Evolutionary conservation across 2,113 vertebrate species (phyloP), one percentile per base, ranked within the genome.

Genomic region (Apistogramma diplotaenia): DNA sequence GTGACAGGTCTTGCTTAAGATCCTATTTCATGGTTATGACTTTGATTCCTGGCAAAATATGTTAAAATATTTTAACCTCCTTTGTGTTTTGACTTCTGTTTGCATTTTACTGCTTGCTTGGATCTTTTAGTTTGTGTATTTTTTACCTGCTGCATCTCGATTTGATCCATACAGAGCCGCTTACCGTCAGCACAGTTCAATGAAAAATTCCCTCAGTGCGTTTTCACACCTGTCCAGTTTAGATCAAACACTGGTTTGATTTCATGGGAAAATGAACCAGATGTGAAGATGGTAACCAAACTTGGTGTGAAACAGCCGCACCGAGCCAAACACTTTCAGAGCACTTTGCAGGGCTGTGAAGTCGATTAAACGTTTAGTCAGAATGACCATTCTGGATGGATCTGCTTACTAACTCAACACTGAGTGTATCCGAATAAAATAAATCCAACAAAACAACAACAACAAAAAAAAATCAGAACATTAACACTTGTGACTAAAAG

Each of bases 171-270:
- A 37, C 3, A 37, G 11, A 61, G 12, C 2, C 37, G 35, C 8
- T 51, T 49, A 19, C 46, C 8, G 6, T 51, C 49, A 51, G 46
- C 13, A 16, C 18, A 19, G 43, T 46, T 16, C 5, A 46, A 46
- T 46, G 15, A 16, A 16, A 46, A 33, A 33, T 60, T n/a, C 5
- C 6, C 33, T 60, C 33, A 37, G 29, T 29, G 58, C 33, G 31
- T 60, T 62, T 62, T 62, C 35, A 40, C 35, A 65, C 35, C 21
- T 65, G 60, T 21, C 23, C 23, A 40, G 40, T 65, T 62, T 62
- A 62, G 12, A 61, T 15, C 33, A 37, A 23, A 61, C 33, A 37
- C 6, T 40, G 33, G 12, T 62, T 31, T 31, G 31, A 6, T 31
- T 31, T 31, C 6, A 31, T 31, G 31, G 31, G 31, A 31, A 31